These are phyloP conservation scores for Pangasius krempfi DNA, from an alignment of 2,797 vertebrate species.

Conservation along the genomic window DNA sequence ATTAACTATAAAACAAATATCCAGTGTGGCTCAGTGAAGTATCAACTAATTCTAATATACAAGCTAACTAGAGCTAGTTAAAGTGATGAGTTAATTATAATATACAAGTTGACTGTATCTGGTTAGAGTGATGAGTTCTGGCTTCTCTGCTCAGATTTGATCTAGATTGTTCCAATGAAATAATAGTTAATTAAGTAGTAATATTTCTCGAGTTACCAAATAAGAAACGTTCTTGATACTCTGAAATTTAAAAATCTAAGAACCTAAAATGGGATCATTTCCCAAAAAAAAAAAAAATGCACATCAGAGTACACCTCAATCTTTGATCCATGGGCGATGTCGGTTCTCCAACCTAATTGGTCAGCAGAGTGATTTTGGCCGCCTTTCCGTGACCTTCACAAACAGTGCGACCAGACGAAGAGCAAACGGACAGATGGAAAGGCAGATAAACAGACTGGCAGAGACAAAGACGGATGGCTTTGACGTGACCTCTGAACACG, in stretches of 20 bases:
- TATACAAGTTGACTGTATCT: background rate
- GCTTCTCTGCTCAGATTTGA: background rate
- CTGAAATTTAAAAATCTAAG: background rate
- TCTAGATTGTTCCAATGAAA: background rate
- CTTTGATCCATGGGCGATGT: conserved; percentile 52
- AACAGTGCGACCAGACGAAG: conserved; percentile 49
- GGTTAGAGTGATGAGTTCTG: background rate
- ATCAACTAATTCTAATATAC: background rate
- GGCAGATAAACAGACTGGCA: conserved; percentile 45
- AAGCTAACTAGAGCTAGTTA: background rate
- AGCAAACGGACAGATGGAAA: conserved; percentile 55
- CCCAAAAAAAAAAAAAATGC: background rate
- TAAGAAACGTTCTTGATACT: background rate
- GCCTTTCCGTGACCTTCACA: conserved; percentile 48
- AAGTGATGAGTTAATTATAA: background rate
- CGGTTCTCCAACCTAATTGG: conserved; percentile 36
- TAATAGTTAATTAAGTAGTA: background rate
- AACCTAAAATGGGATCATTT: background rate
- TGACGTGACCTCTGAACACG: conserved; percentile 41
- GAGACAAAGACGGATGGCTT: conserved; percentile 30
- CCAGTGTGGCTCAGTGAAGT: background rate
- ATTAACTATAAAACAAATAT: background rate
- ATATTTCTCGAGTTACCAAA: background rate
- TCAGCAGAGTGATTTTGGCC: conserved; percentile 43
- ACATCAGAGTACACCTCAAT: background rate